Evolutionary conservation across 2,888 invertebrate species (phyloP), one percentile per base, ranked within the genome.

Genomic region (Cerceris rybyensis): DNA sequence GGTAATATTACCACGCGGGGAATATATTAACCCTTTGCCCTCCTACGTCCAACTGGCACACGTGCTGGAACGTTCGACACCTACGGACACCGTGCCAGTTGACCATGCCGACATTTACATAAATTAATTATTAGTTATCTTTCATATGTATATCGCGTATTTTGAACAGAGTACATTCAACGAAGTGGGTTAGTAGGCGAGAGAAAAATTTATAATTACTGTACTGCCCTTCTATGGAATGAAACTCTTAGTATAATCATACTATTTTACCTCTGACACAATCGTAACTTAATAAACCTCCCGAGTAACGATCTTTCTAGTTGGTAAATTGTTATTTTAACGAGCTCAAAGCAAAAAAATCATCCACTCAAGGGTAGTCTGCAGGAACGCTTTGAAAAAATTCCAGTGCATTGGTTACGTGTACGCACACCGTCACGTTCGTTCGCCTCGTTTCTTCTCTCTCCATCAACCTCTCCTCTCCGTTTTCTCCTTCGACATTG

Each of bases 371-470:
- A 28, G 28, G 28, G 28, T 28, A 71, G 73, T 78, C 67, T 7
- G 17, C 42, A 70, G 16, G 50, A 63, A 60, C 28, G 13, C 39
- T 74, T 70, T 69, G 83, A 80, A 76, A 83, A 83, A 81, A n/a
- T 50, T 59, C 66, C 68, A 55, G 39, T 17, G 59, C 43, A 57
- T 52, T 57, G 75, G 69, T 71, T 64, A 57, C 61, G 68, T 70
- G 2, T 76, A 78, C 75, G 75, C 80, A 72, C 65, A 58, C 70
- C 74, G 70, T 55, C 77, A 63, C 68, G 77, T 28, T 67, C 61
- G 72, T 82, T 70, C 70, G 61, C 49, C 67, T 63, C 50, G 14
- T 28, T 50, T 43, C 42, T 41, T 14, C 17, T 17, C 59, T 17
- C 66, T 49, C 68, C 60, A 58, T 58, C 68, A 41, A 58, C 60